Conservation (phyloP, 2,797 vertebrate species). For the Hyperoplus immaculatus region DNA sequence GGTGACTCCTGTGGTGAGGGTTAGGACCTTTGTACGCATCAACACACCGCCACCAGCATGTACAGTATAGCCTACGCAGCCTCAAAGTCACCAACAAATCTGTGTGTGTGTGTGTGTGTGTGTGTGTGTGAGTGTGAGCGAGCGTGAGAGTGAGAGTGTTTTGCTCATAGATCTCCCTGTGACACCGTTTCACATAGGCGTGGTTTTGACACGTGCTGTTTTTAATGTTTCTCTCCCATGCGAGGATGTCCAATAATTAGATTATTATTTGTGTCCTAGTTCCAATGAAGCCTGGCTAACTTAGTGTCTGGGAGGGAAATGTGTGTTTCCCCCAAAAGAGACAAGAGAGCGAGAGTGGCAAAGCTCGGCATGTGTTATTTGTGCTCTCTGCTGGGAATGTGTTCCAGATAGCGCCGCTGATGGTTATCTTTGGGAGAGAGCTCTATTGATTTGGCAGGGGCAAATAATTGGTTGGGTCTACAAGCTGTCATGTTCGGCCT, state of each 20-base stretch:
- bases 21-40: constrained; percentile 59
- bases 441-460: constrained; percentile 85
- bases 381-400: constrained; percentile 71
- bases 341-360: constrained; percentile 54
- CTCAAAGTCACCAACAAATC: not conserved
- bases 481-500: constrained; percentile 87
- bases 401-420: constrained; percentile 77
- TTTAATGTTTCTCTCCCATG: constrained; percentile 26
- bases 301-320: constrained; percentile 34
- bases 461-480: constrained; percentile 87
- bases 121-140: no score
- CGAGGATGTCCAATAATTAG: constrained; percentile 47
- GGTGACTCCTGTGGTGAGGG: constrained; percentile 37
- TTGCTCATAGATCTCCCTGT: not conserved
- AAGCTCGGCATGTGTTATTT: constrained; percentile 56
- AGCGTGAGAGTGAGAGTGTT: not conserved
- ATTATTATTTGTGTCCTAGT: constrained; percentile 59
- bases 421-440: constrained; percentile 82
- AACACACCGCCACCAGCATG: constrained; percentile 41
- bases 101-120: not conserved
- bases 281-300: constrained; percentile 52
- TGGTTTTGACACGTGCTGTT: constrained; percentile 21
- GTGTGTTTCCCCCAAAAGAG: constrained; percentile 42
- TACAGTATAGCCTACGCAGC: constrained; percentile 28
- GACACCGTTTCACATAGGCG: constrained; percentile 8